phyloP scores from a whole-genome alignment of 37 sponge, comb jelly and placozoan genomes.

The Crambe crambe region DNA sequence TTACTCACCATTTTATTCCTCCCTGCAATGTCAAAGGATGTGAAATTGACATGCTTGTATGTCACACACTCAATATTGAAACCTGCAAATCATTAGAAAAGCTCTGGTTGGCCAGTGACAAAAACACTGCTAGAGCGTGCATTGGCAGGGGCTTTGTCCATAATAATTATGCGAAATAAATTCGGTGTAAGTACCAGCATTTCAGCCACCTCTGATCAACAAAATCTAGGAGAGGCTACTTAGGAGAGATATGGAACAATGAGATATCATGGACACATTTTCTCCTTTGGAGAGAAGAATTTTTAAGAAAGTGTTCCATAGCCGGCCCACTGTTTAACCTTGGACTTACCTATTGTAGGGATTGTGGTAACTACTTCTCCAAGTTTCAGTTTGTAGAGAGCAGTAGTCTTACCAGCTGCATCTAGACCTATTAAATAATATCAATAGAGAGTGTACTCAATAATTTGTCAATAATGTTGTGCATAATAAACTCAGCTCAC shows the following conservation, averaged over 20 bases:
- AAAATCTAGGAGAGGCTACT: too few relatives aligned
- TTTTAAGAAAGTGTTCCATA: too few relatives aligned
- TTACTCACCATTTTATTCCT: conserved; percentile 58
- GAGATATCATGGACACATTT: too few relatives aligned
- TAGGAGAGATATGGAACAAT: too few relatives aligned
- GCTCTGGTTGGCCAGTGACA: too few relatives aligned
- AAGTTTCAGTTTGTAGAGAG: conserved; percentile 85
- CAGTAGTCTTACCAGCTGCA: conserved; percentile 88
- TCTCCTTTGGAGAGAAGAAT: too few relatives aligned
- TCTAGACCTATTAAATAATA: conserved; percentile 58
- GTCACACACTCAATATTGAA: conserved; percentile 77
- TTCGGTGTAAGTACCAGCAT: too few relatives aligned
- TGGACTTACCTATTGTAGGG: conserved; percentile 43
- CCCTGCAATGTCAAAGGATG: conserved; percentile 63
- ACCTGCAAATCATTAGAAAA: conserved; percentile 52
- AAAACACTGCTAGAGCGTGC: too few relatives aligned
- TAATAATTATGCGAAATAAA: too few relatives aligned
- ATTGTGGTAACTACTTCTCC: conserved; percentile 95
- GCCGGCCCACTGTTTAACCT: too few relatives aligned
- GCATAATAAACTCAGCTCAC: conserved; percentile 23
- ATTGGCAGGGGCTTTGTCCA: too few relatives aligned
- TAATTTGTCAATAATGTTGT: background rate
- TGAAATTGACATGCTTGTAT: conserved; percentile 51
- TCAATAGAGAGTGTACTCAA: background rate
- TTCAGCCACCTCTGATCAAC: too few relatives aligned